phyloP scores from a whole-genome alignment of 2,113 vertebrate species.

The Ginglymostoma cirratum region DNA sequence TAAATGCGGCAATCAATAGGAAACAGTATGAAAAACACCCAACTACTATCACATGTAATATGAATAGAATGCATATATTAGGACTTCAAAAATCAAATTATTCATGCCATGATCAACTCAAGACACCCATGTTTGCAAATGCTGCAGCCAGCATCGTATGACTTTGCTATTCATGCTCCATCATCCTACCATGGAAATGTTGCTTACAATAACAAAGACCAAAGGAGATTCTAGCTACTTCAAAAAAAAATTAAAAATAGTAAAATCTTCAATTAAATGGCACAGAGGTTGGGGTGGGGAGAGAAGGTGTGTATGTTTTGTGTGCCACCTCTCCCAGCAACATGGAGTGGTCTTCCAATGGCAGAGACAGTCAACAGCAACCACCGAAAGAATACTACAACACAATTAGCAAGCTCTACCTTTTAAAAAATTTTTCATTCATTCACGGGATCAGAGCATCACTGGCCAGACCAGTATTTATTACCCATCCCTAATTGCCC shows the following conservation, averaged over 20 bases:
- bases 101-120: neutral
- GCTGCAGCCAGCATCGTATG: neutral
- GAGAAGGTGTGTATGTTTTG: too few relatives aligned
- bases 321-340: too few relatives aligned
- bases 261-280: neutral
- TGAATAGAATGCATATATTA: neutral
- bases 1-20: neutral
- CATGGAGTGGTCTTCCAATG: neutral
- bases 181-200: neutral
- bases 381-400: neutral
- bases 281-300: too few relatives aligned
- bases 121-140: neutral
- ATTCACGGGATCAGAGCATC: too few relatives aligned
- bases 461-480: too few relatives aligned
- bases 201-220: neutral
- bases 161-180: neutral
- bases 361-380: too few relatives aligned
- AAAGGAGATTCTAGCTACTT: neutral
- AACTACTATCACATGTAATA: neutral
- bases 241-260: neutral
- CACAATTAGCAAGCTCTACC: neutral
- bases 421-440: too few relatives aligned
- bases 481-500: too few relatives aligned
- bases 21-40: neutral
- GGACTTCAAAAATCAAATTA: neutral